Base-by-base conservation (phyloP, 2,888 invertebrate species). In the Polydrusus pterygomalis region DNA sequence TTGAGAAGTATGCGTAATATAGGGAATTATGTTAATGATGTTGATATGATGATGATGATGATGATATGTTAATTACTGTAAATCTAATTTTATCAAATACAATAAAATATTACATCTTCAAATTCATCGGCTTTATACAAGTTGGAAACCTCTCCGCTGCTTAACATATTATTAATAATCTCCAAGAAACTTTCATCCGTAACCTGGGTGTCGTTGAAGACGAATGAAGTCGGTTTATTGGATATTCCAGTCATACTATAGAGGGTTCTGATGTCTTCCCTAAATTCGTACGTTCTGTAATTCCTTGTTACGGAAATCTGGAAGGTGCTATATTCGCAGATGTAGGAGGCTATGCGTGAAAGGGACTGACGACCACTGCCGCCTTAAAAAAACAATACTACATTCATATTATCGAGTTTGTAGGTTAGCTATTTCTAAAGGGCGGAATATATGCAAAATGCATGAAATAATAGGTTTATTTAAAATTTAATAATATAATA, bases 121-220 rank as follows among this genome's bases (percentile, higher is more conserved):
- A 97, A 94, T 87, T 97, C 97, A 80, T 97, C 96, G 0, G 92
- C 86, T 84, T 96, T 96, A 85, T 92, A 97, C n/a, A 97, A 89
- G 87, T 96, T 96, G 5, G 95, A 92, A 74, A 97, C 92, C 87
- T 97, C 96, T 0, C 96, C 97, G 78, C 94, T 95, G 85, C 95
- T 96, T 73, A 97, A 89, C 87, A 97, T 91, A 84, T 95, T 97
- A 87, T 96, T 97, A 74, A 97, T 91, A 80, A 97, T 94, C 88
- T 97, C 97, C 0, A 97, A 90, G 87, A 97, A 97, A 10, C 92
- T 90, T 82, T 96, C 95, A 78, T 96, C 95, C 0, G 91, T 93
- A 20, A 97, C 93, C 86, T 96, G 96, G 1, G 94, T 95, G 86
- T 96, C 96, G 84, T 92, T 93, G 88, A 97, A 96, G 77, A 97